Evolutionary conservation across 1,140 invertebrate genomes (phyloP).

Genomic region (Tribolium castaneum): DNA sequence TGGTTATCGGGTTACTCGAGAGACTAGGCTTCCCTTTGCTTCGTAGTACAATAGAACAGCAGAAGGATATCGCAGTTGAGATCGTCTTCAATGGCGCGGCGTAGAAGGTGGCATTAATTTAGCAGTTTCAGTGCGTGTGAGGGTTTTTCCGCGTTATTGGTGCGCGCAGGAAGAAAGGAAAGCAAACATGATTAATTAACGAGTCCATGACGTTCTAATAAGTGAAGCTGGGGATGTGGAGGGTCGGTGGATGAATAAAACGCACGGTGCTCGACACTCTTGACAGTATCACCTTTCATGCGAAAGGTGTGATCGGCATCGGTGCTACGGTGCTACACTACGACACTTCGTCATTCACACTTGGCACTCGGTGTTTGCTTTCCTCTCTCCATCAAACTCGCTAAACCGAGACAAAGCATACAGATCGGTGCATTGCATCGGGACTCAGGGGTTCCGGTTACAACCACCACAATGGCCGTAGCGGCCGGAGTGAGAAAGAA

Average conservation of each 20-base stretch:
- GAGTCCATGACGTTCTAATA: constrained; percentile 11
- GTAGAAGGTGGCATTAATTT: constrained; percentile 15
- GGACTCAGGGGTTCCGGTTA: constrained; percentile 46
- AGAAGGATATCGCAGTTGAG: constrained; percentile 26
- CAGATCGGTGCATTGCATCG: constrained; percentile 37
- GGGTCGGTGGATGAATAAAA: constrained; percentile 30
- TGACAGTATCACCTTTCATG: constrained; percentile 40
- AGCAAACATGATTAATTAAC: constrained; percentile 39
- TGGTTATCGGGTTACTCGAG: constrained; percentile 28
- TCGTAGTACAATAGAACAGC: constrained; percentile 22
- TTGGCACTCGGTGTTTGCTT: constrained; percentile 26
- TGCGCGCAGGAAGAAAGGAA: not conserved
- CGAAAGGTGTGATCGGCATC: constrained; percentile 42
- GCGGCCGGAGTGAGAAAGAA: constrained; percentile 46
- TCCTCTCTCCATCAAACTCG: constrained; percentile 31
- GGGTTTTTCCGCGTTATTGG: not conserved
- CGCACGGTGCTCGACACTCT: constrained; percentile 32
- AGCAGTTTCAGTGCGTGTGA: not conserved
- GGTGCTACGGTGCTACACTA: not conserved
- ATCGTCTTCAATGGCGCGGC: constrained; percentile 1
- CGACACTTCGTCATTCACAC: constrained; percentile 41
- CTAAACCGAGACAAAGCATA: constrained; percentile 38
- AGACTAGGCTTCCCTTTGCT: constrained; percentile 23
- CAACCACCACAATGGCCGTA: constrained; percentile 41
- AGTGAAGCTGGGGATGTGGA: constrained; percentile 23